Evolutionary conservation across 2,888 invertebrate genomes (phyloP).

Genomic region (Aphodius sticticus): DNA sequence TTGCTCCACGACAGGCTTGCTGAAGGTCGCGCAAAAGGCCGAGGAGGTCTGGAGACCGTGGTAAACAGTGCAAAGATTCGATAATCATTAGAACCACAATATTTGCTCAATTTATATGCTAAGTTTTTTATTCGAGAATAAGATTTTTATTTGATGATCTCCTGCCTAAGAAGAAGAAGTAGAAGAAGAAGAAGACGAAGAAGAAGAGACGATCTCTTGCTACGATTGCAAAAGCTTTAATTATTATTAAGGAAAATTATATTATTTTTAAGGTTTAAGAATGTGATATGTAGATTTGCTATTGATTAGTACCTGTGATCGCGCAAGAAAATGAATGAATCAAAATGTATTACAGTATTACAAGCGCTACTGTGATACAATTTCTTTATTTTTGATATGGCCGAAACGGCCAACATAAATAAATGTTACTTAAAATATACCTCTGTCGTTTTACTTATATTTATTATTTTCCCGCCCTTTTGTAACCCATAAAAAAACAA

Average conservation of each 20-base stretch:
- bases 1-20: conserved; percentile 64
- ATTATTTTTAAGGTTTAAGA: conserved; percentile 39
- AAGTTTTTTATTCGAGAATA: conserved; percentile 4
- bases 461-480: background rate
- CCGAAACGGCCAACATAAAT: conserved; percentile 31
- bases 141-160: background rate
- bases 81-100: background rate
- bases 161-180: background rate
- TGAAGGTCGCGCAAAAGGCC: conserved; percentile 64
- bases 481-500: background rate
- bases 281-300: conserved; percentile 33
- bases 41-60: conserved; percentile 69
- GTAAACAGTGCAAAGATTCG: conserved; percentile 51
- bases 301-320: conserved; percentile 31
- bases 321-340: conserved; percentile 31
- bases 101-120: conserved; percentile 52
- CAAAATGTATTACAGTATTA: conserved; percentile 49
- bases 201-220: conserved; percentile 49
- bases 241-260: conserved; percentile 35
- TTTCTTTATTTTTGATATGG: conserved; percentile 41
- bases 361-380: conserved; percentile 58
- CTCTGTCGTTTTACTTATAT: conserved; percentile 10
- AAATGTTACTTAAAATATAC: conserved; percentile 36
- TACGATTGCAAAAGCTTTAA: conserved; percentile 41
- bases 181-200: background rate